Conservation (phyloP, 2,888 invertebrate genomes). For the Andrena trimmerana region DNA sequence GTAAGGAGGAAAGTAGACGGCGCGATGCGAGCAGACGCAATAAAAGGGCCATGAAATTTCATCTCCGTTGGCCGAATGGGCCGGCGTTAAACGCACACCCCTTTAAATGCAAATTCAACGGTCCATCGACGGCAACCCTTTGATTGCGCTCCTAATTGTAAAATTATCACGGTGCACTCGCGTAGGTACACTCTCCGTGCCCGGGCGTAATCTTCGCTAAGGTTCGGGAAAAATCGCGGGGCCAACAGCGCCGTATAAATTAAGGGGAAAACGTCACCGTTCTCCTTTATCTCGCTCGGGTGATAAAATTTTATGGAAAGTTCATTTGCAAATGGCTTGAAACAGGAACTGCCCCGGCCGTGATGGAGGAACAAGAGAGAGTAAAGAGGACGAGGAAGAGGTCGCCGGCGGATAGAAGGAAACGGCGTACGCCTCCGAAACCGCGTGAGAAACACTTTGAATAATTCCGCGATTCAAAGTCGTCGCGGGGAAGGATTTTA, state of each 20-base stretch:
- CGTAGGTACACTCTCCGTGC: not conserved
- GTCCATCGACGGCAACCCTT: not conserved
- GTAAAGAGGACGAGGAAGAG: conserved; percentile 35
- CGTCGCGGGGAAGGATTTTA: conserved; percentile 77
- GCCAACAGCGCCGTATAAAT: conserved; percentile 44
- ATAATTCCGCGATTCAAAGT: conserved; percentile 84
- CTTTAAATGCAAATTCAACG: conserved; percentile 22
- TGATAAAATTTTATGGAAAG: conserved; percentile 67
- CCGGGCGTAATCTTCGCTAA: not conserved
- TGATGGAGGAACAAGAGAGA: conserved; percentile 53
- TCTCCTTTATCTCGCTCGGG: conserved; percentile 61
- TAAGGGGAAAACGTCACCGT: conserved; percentile 47
- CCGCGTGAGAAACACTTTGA: conserved; percentile 82
- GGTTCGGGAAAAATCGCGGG: conserved; percentile 36
- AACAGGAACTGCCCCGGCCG: conserved; percentile 54
- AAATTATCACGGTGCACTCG: conserved; percentile 1
- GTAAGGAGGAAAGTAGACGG: conserved; percentile 8
- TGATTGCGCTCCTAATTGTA: conserved; percentile 21
- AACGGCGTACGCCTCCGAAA: conserved; percentile 65
- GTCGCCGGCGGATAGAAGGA: conserved; percentile 15
- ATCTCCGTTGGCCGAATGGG: conserved; percentile 1
- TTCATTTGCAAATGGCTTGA: conserved; percentile 67
- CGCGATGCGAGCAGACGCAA: conserved; percentile 1
- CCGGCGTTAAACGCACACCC: not conserved
- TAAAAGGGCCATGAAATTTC: conserved; percentile 13